Conservation (phyloP, 53 echinoderm and acorn worm genomes). For the Holothuria leucospilota region DNA sequence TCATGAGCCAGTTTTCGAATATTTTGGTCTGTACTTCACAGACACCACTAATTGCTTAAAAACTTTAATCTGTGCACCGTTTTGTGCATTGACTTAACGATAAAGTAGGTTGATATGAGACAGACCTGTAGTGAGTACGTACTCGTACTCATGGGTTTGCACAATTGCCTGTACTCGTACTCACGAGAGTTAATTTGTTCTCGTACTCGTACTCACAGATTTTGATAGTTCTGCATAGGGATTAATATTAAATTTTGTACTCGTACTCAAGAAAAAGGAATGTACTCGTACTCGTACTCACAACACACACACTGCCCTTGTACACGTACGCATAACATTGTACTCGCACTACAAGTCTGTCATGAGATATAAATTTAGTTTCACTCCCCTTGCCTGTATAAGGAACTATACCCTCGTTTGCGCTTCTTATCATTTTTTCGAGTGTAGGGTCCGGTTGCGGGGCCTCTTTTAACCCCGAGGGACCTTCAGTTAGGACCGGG, state of each 20-base stretch:
- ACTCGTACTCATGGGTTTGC: too few species aligned
- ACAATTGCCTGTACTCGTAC: too few species aligned
- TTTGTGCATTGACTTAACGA: constrained; percentile 15
- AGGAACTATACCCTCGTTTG: neutral
- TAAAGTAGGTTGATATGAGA: neutral
- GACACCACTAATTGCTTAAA: constrained; percentile 41
- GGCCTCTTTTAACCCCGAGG: neutral
- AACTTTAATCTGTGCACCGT: neutral
- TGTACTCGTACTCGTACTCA: too few species aligned
- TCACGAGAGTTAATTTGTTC: too few species aligned
- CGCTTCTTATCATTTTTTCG: constrained; percentile 16
- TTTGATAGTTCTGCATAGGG: too few species aligned
- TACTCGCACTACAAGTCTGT: too few species aligned
- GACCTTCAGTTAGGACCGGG: neutral
- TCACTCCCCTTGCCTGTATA: neutral
- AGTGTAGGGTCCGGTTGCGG: neutral
- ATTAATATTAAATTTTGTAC: too few species aligned
- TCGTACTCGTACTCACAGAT: too few species aligned
- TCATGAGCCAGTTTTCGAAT: constrained; percentile 39
- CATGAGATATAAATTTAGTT: neutral
- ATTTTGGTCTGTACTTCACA: neutral
- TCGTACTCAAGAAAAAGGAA: too few species aligned
- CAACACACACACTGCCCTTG: too few species aligned
- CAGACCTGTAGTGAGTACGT: too few species aligned
- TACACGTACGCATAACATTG: too few species aligned